A percentile compares a stretch with the other conserved stretches of the same genome.
phyloP scores from a whole-genome alignment of 1,140 invertebrate genomes.

The Rhynchophorus ferrugineus region DNA sequence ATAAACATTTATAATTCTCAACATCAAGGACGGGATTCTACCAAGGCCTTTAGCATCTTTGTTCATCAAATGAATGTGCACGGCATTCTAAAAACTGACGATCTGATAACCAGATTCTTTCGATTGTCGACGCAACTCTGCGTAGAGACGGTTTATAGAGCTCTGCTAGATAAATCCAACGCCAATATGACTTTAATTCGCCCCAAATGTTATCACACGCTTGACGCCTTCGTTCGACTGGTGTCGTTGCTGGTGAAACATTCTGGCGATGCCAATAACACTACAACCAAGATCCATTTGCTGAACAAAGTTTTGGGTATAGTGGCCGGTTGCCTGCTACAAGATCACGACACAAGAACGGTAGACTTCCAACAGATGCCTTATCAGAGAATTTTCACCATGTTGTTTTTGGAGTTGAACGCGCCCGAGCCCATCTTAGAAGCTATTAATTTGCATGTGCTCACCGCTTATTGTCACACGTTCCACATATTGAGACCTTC shows the following conservation, averaged over 20 bases:
- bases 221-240: conserved; percentile 91
- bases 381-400: conserved; percentile 95
- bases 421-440: conserved; percentile 87
- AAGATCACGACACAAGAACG: conserved; percentile 84
- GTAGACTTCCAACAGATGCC: conserved; percentile 93
- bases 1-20: conserved; percentile 79
- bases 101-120: conserved; percentile 95
- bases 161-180: conserved; percentile 45
- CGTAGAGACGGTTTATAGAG: conserved; percentile 87
- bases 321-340: conserved; percentile 86
- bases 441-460: conserved; percentile 82
- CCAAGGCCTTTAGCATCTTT: conserved; percentile 90
- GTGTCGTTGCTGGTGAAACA: conserved; percentile 96
- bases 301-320: conserved; percentile 95
- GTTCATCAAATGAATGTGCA: conserved; percentile 95
- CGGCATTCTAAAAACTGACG: conserved; percentile 95
- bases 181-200: conserved; percentile 50
- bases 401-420: conserved; percentile 95
- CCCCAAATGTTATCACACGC: conserved; percentile 89
- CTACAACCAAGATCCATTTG: conserved; percentile 91
- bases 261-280: conserved; percentile 79
- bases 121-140: conserved; percentile 94
- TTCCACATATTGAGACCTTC: conserved; percentile 85
- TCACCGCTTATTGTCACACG: conserved; percentile 87
- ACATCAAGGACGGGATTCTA: conserved; percentile 72